A percentile compares a stretch with the other conserved stretches of the same genome.
phyloP scores from a whole-genome alignment of 2,888 invertebrate genomes.

The Cheiracanthium punctorium region DNA sequence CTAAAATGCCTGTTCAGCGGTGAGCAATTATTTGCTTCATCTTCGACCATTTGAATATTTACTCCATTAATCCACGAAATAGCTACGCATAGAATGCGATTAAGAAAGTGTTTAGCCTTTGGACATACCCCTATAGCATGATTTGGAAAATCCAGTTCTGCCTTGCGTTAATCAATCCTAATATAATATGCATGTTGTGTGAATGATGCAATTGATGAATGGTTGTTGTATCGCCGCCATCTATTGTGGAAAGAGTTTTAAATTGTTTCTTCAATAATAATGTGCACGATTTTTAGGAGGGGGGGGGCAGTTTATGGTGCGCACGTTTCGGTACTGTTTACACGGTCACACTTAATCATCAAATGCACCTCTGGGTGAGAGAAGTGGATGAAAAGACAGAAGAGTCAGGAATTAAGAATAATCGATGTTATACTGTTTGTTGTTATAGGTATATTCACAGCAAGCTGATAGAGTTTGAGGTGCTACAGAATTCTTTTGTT shows the following conservation, averaged over 20 bases:
- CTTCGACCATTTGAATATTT: background rate
- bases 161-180: background rate
- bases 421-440: too few species aligned
- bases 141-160: background rate
- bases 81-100: background rate
- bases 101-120: background rate
- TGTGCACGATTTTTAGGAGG: background rate
- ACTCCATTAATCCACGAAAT: background rate
- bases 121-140: background rate
- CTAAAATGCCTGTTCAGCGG: background rate
- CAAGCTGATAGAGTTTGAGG: too few species aligned
- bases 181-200: background rate
- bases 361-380: background rate
- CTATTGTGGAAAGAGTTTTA: background rate
- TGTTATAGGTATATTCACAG: too few species aligned
- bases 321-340: background rate
- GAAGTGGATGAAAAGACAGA: background rate
- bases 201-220: constrained; percentile 1
- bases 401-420: too few species aligned
- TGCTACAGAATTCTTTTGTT: too few species aligned
- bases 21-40: background rate
- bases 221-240: background rate
- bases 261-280: background rate
- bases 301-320: background rate
- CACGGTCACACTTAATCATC: background rate